phyloP scores from a whole-genome alignment of 2,113 vertebrate species.

The Microcebus ravelobensis region DNA sequence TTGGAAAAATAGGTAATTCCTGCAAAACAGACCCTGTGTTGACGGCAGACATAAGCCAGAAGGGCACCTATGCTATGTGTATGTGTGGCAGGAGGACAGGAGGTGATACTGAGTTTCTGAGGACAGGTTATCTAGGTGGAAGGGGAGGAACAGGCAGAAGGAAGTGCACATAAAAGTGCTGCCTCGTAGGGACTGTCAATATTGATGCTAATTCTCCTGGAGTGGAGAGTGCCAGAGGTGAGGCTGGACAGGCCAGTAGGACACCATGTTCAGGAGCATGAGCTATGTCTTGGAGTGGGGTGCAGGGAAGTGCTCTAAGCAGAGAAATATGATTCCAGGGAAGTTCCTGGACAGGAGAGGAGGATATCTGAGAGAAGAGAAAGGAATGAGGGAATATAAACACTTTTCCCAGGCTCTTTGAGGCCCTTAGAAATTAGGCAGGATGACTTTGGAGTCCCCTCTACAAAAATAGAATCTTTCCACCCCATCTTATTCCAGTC shows the following conservation, averaged over 20 bases:
- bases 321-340: neutral
- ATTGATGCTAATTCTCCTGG: neutral
- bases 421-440: neutral
- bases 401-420: neutral
- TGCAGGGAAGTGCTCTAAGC: neutral
- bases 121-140: neutral
- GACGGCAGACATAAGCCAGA: neutral
- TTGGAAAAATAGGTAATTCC: neutral
- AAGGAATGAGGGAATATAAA: neutral
- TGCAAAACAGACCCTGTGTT: neutral
- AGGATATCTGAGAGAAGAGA: neutral
- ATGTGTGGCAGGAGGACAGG: neutral
- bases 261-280: neutral
- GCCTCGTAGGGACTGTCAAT: neutral
- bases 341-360: neutral
- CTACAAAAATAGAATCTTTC: neutral
- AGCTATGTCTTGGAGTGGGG: neutral
- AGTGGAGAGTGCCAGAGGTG: neutral
- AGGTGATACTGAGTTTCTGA: neutral
- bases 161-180: neutral
- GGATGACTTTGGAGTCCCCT: neutral
- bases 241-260: neutral
- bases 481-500: neutral
- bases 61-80: neutral
- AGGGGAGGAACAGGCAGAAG: neutral